Evolutionary conservation across 2,888 invertebrate genomes (phyloP).

Genomic region (Pyralis farinalis): DNA sequence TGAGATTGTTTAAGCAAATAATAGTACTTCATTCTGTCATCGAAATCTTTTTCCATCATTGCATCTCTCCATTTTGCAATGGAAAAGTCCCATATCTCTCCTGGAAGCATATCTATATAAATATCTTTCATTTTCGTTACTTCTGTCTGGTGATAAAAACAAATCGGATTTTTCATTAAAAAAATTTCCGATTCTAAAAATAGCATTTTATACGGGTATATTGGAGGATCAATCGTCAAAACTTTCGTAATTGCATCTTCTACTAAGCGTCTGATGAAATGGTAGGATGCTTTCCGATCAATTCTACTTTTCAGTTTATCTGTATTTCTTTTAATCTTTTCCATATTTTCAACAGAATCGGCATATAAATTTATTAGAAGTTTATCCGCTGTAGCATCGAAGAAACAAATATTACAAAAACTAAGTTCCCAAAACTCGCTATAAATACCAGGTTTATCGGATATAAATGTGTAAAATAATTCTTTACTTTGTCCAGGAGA

Average conservation of each 20-base stretch:
- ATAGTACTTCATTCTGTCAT: constrained; percentile 59
- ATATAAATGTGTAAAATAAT: constrained; percentile 70
- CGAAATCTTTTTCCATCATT: constrained; percentile 58
- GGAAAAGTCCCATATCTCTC: constrained; percentile 54
- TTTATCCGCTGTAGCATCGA: constrained; percentile 43
- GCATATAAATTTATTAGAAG: constrained; percentile 52
- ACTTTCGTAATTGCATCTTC: constrained; percentile 38
- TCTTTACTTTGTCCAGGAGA: constrained; percentile 69
- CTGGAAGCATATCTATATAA: constrained; percentile 47
- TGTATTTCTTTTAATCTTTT: constrained; percentile 30
- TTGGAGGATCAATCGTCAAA: constrained; percentile 38
- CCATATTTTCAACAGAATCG: constrained; percentile 49
- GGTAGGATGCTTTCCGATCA: constrained; percentile 34
- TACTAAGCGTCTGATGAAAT: constrained; percentile 36
- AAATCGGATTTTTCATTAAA: constrained; percentile 64
- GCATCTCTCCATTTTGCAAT: constrained; percentile 51
- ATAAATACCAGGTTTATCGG: constrained; percentile 51
- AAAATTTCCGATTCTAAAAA: constrained; percentile 64
- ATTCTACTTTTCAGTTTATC: constrained; percentile 41
- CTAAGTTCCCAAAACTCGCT: constrained; percentile 72
- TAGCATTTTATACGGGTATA: constrained; percentile 56
- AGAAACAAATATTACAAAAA: constrained; percentile 62
- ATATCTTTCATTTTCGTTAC: constrained; percentile 48
- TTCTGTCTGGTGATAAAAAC: constrained; percentile 68
- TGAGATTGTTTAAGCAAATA: constrained; percentile 45